These are phyloP conservation scores for Augochlorella aurata DNA, from an alignment of 2,888 invertebrate genomes.

Conservation along the genomic window DNA sequence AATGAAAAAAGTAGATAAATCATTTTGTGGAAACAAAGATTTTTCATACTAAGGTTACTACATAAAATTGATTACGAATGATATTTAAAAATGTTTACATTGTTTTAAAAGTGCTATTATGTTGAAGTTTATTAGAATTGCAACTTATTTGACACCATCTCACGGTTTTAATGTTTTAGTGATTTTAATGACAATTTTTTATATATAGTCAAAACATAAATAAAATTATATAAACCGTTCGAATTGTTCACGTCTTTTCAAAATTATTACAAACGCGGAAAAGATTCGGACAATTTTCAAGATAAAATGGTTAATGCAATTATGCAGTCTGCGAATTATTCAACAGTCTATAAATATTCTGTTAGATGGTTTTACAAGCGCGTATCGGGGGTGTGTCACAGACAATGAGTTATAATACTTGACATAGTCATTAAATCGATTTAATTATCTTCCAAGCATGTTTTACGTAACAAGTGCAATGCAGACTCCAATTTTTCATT, in stretches of 20 bases:
- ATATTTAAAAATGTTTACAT: neutral
- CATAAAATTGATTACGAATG: neutral
- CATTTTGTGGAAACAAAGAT: neutral
- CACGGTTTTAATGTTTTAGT: too few species aligned
- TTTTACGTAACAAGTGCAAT: neutral
- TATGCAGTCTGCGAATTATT: neutral
- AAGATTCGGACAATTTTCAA: neutral
- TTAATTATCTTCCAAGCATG: neutral
- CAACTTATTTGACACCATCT: neutral
- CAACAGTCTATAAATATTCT: neutral
- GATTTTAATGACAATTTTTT: too few species aligned
- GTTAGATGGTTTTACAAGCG: neutral
- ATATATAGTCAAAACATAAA: neutral
- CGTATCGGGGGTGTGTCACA: neutral
- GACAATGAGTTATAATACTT: conserved; percentile 1
- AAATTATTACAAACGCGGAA: neutral
- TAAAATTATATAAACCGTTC: neutral
- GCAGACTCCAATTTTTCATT: neutral
- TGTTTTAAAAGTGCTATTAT: neutral
- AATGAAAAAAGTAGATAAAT: neutral
- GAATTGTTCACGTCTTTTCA: neutral
- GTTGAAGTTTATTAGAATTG: neutral
- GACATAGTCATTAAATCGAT: conserved; percentile 3
- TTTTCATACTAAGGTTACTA: neutral
- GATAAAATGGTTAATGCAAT: neutral